Conservation (phyloP, 92 coral and sea anemone genomes). For the Palythoa caribaeorum region DNA sequence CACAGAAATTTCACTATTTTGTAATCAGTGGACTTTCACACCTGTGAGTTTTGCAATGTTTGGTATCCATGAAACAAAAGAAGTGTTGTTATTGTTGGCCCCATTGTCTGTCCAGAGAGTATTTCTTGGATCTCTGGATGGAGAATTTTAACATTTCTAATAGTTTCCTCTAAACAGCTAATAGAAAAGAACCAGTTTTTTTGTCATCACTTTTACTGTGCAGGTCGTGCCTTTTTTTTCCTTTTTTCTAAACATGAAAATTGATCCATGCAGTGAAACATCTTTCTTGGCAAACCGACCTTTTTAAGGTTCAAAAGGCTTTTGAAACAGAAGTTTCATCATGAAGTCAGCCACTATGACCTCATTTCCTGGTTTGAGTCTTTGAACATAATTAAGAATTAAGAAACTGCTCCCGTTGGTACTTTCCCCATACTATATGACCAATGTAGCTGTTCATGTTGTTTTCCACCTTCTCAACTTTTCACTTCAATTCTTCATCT, state of each 20-base stretch:
- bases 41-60: conserved; percentile 23
- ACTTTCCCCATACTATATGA: conserved; percentile 55
- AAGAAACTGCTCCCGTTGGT: conserved; percentile 49
- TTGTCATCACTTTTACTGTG: conserved; percentile 58
- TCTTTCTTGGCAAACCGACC: conserved; percentile 65
- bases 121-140: conserved; percentile 31
- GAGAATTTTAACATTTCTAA: conserved; percentile 39
- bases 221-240: conserved; percentile 38
- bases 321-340: conserved; percentile 70
- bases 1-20: conserved; percentile 59
- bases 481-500: conserved; percentile 18
- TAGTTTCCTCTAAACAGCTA: conserved; percentile 55
- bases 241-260: conserved; percentile 57
- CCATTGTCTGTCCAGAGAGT: conserved; percentile 79
- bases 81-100: conserved; percentile 69
- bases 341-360: conserved; percentile 60
- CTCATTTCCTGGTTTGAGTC: conserved; percentile 36
- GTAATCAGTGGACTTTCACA: conserved; percentile 32
- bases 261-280: conserved; percentile 68
- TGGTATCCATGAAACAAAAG: conserved; percentile 49
- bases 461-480: conserved; percentile 17
- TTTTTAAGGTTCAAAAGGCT: conserved; percentile 60
- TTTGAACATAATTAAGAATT: conserved; percentile 43
- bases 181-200: conserved; percentile 70
- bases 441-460: conserved; percentile 44